Conservation (phyloP, 2,797 vertebrate genomes). For the Macropus fuliginosus region DNA sequence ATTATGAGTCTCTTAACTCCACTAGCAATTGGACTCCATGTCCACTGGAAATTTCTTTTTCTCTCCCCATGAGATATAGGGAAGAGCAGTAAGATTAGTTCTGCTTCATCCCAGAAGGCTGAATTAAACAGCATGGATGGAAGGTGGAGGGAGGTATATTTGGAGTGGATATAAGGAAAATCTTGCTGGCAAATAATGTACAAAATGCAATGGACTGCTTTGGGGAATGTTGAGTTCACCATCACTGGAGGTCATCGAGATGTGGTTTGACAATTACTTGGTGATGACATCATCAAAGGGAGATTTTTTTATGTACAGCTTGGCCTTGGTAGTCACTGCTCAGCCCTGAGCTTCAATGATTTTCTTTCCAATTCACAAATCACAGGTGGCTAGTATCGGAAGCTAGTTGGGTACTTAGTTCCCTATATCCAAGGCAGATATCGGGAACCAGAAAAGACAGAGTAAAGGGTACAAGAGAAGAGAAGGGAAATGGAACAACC, state of each 20-base stretch:
- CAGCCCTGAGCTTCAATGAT: background rate
- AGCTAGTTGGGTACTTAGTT: background rate
- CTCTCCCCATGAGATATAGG: background rate
- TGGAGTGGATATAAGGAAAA: background rate
- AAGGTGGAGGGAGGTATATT: background rate
- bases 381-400: background rate
- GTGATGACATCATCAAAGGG: background rate
- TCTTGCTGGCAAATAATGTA: background rate
- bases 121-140: background rate
- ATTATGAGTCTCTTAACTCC: background rate
- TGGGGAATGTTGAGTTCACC: background rate
- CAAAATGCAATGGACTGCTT: background rate
- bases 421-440: background rate
- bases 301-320: background rate
- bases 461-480: background rate
- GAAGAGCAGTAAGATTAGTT: background rate
- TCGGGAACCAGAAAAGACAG: background rate
- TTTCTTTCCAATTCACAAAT: background rate
- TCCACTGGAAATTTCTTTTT: background rate
- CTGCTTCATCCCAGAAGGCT: background rate
- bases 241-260: background rate
- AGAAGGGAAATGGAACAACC: background rate
- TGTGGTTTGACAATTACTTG: background rate
- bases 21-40: background rate
- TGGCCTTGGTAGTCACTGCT: background rate